Evolutionary conservation across 2,113 vertebrate species (phyloP), one percentile per base, ranked within the genome.

Genomic region (Sorex fumeus): DNA sequence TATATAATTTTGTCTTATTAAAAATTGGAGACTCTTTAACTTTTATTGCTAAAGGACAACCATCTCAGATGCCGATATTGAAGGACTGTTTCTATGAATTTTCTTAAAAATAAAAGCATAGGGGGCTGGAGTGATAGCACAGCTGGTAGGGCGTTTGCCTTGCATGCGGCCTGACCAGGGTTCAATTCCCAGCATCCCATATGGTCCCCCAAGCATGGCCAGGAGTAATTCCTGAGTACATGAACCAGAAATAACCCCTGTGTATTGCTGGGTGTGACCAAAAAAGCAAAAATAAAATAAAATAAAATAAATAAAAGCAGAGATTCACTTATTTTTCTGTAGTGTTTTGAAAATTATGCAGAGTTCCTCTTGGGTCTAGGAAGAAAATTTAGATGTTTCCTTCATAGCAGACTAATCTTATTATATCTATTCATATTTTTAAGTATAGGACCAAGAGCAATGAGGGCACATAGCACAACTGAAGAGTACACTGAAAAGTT

Each of bases 1-100:
- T 77, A 36, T 36, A 32, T 70, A 88, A 88, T 71, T 79, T 76
- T 45, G 88, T 45, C 15, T 82, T 80, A 66, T 25, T 84, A 82
- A 30, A 91, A 50, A 94, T 66, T 53, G 23, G 32, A 72, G 50
- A 43, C 13, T n/a, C 36, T 95, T 95, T 40, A 86, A 91, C 2
- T 57, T 91, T 79, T 50, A 50, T 88, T 90, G 91, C 43, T 28
- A 80, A 75, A 60, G 36, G 11, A 81, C 62, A 60, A 5, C 60
- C 83, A 74, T 19, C 67, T 66, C 70, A 94, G 36, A 74, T 92
- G 66, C 82, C 4, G 19, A 50, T 1, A 90, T 36, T 79, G 60
- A 64, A 70, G 34, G 34, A 85, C 2, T 0, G 0, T 45, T 75
- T 88, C 83, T 23, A 16, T 75, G 2, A 0, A 60, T 77, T 71